Evolutionary conservation across 2,797 vertebrate species (phyloP).

Genomic region (Harpagifer antarcticus): DNA sequence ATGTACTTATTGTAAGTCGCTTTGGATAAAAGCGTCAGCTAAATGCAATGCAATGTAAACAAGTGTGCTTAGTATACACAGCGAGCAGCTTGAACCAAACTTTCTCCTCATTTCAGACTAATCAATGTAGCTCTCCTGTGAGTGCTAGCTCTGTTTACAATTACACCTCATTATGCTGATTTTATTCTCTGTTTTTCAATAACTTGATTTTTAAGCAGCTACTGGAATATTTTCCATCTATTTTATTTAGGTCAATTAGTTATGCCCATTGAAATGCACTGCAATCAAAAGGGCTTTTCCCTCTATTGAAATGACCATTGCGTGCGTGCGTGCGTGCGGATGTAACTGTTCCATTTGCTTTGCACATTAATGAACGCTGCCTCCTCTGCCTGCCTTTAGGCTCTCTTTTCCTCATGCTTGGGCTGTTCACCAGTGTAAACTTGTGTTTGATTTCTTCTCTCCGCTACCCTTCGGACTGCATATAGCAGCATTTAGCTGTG

Average conservation of each 20-base stretch:
- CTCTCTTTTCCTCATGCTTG: constrained; percentile 65
- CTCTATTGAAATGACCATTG: constrained; percentile 42
- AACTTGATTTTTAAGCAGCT: constrained; percentile 71
- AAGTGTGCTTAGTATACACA: constrained; percentile 45
- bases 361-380: constrained; percentile 78
- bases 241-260: constrained; percentile 59
- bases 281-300: constrained; percentile 49
- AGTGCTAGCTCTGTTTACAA: constrained; percentile 62
- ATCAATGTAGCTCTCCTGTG: constrained; percentile 65
- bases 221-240: constrained; percentile 67
- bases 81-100: constrained; percentile 38
- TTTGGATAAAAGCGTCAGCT: too few species aligned
- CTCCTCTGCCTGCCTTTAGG: constrained; percentile 74
- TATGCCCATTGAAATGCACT: constrained; percentile 56
- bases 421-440: constrained; percentile 73
- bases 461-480: constrained; percentile 72
- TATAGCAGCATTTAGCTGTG: constrained; percentile 86
- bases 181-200: constrained; percentile 69
- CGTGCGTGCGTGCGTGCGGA: background rate
- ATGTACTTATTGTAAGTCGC: too few species aligned
- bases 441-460: constrained; percentile 77
- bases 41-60: too few species aligned
- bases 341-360: constrained; percentile 66
- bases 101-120: constrained; percentile 52
- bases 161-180: constrained; percentile 69